Base-by-base conservation (phyloP, 2,113 vertebrate genomes). In the Plestiodon gilberti region DNA sequence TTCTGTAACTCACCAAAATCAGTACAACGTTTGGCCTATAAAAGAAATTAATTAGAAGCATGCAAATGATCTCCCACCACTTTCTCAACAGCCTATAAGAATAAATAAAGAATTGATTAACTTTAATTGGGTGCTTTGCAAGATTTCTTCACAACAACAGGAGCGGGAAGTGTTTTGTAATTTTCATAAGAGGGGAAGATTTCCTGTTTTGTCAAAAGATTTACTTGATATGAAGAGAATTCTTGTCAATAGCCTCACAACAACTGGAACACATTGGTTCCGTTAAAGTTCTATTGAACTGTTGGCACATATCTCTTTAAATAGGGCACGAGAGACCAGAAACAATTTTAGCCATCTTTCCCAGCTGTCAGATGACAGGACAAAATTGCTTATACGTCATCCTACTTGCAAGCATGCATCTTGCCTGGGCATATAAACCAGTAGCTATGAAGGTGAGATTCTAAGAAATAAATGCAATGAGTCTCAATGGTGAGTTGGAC, bases 111-210 rank as follows among this genome's bases (percentile, higher is more conserved):
- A 82, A 17, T 11, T 84, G 85, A 88, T 81, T 89, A 91, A 35
- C 38, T 82, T 82, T 82, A 81, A 85, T 86, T 87, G 91, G 85
- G 48, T 87, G 0, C 90, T 89, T 88, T 61, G n/a, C 33, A 78
- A 3, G 43, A 73, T 81, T 84, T 85, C 55, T 90, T 85, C 43
- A 40, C 82, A 13, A 75, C 30, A 55, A 1, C 74, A 25, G 35
- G 40, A 83, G 81, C 88, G 13, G 7, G 77, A 38, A 88, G 70
- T 59, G 82, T 1, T 10, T 87, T 91, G 85, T 64, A 67, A 3
- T 70, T 85, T 82, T 38, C 25, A 7, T 55, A 55, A 64, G 59
- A 70, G 0, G 0, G 69, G 88, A 38, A 71, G 20, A 52, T 55
- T 55, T 75, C 40, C 30, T 83, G 78, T 77, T 17, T 38, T 82